Evolutionary conservation across 2,888 invertebrate genomes (phyloP), one percentile per base, ranked within the genome.

Genomic region (Tipula unca): DNA sequence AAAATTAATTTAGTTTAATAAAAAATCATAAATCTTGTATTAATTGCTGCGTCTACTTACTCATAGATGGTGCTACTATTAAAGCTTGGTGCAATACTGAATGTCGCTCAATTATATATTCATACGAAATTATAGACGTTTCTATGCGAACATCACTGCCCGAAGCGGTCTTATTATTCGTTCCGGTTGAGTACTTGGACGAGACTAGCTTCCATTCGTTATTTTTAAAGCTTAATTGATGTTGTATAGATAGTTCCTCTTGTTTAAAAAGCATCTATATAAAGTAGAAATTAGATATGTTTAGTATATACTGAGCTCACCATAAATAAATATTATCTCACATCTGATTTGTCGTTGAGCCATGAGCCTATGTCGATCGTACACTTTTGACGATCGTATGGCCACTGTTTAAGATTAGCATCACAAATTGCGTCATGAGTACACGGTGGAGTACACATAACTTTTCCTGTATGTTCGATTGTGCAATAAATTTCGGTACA

Each of bases 311-410:
- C 54, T 54, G 32, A 5, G 82, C 42, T 42, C 42, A 5, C n/a
- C 20, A 25, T 84, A 29, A 20, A 82, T 92, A 88, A 25, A 25
- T 25, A 3, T 69, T 54, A 83, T n/a, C 93, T 92, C 0, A 95
- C 90, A 89, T 94, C 94, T 89, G 94, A 93, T 0, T 93, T 94
- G 3, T 92, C 39, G n/a, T 29, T 86, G 14, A 87, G 86, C 95
- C 94, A 95, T 0, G 94, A 94, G 10, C 94, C 95, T 87, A 94
- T 92, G 54, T 91, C 92, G 36, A 95, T 87, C 0, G 92, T 91
- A 88, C 95, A 95, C 86, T 92, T 93, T 89, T 95, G 95, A 13
- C 88, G 88, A 88, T 95, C 95, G 87, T 93, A 94, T 0, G 95
- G 95, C 93, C 94, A 95, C 85, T 91, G 91, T 2, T 90, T 90